Base-by-base conservation (phyloP, 2,113 vertebrate species). In the Pithys albifrons region DNA sequence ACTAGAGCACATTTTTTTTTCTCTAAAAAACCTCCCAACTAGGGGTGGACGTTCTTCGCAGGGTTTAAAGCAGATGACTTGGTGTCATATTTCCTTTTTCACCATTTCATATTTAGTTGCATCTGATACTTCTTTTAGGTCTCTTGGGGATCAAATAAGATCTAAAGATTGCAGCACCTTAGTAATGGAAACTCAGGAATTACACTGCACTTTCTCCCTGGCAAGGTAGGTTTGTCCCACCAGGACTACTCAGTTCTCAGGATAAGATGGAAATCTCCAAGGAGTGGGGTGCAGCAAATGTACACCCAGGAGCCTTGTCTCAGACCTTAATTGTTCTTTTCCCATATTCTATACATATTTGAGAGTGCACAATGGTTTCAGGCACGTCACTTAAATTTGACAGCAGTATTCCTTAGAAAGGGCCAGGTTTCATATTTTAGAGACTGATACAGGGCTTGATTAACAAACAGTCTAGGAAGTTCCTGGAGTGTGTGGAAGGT, bases 231-330 rank as follows among this genome's bases (percentile, higher is more conserved):
- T 1, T 33, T 74, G 37, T 16, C 62, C 41, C 35, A 51, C 15
- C 33, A 15, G 23, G 28, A 71, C 24, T 78, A 46, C 41, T 37
- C 12, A 33, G 29, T 85, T 75, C 16, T 45, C 41, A 52, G 24
- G 27, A 46, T 27, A 74, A 66, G 15, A 62, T 51, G 4, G 37
- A 72, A 88, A 75, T 15, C 17, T 65, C 20, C 5, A 16, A 46
- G 35, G 41, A 78, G 17, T 20, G 16, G 7, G 2, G 3, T 33
- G 19, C 2, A 9, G 14, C 0, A 0, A 61, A 9, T 41, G 16
- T 52, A 39, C 43, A 81, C 12, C 12, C 48, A 71, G 39, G 5
- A 78, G 43, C 23, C 23, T 31, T 71, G 18, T 33, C 23, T 31
- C 8, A 16, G 20, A 27, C 49, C 43, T 49, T 19, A 72, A 49